Base-by-base conservation (phyloP, 2,797 vertebrate genomes). In the Discoglossus pictus region DNA sequence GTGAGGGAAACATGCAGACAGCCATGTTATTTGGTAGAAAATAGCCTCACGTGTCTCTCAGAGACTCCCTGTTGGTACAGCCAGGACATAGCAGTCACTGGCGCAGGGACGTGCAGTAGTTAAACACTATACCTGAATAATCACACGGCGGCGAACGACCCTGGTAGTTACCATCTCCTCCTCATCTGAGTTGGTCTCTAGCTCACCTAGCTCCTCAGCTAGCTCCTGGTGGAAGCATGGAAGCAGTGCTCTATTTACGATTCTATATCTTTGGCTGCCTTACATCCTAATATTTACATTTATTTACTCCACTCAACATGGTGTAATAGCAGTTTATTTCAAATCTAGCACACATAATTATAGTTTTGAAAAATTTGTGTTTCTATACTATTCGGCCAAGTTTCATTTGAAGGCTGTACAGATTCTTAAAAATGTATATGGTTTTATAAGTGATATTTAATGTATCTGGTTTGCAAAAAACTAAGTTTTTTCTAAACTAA, bases 121-220 rank as follows among this genome's bases (percentile, higher is more conserved):
- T 58, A 43, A 70, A 61, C 44, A 76, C 78, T 0, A 83, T 98
- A 98, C 97, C 97, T 99, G 95, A 71, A 99, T 98, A 73, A 98
- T 94, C 75, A 99, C 92, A 80, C 96, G 92, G 52, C 96, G 95
- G 62, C 92, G 94, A 78, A 99, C 78, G 76, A 99, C 93, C 85
- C 97, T 92, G 89, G 96, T 98, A 65, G 96, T 98, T 82, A 98
- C 84, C 81, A 93, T 90, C 74, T 97, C 93, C 4, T 99, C 96
- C 84, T 98, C 90, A 0, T 92, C 97, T 34, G 94, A 97, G 89
- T 94, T 97, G 86, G 86, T 87, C 77, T 94, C 93, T 88, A 94
- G 90, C 82, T 81, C 79, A 23, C 96, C 96, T 91, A 98, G 88
- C 77, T 96, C 93, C 82, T 93, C 87, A 66, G 88, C 86, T 89